Percentiles rank a stretch among this genome's conserved stretches.
These are phyloP conservation scores for Ascidia mentula DNA, from an alignment of 23 tunicate genomes.

Conservation along the genomic window DNA sequence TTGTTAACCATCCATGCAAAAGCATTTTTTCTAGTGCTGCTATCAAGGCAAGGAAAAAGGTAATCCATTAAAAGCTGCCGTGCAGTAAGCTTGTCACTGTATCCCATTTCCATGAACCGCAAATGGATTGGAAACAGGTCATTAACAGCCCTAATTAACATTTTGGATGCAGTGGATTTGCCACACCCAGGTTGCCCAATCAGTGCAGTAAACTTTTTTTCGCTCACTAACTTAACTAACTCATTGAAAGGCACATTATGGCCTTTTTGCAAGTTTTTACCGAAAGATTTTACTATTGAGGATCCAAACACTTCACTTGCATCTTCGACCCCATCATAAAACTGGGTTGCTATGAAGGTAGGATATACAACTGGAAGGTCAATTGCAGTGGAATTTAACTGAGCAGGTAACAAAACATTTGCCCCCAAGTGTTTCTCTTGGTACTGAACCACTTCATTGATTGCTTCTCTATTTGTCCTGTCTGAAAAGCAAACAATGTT, in stretches of 20 bases:
- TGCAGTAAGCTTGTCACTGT: neutral
- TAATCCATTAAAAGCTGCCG: constrained; percentile 4
- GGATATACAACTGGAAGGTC: too few species aligned
- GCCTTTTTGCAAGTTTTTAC: too few species aligned
- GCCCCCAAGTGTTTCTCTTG: too few species aligned
- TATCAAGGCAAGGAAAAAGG: neutral
- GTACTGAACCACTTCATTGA: too few species aligned
- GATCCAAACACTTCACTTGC: too few species aligned
- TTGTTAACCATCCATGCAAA: constrained; percentile 19
- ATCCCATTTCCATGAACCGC: constrained; percentile 12
- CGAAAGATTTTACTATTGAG: too few species aligned
- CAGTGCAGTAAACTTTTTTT: neutral
- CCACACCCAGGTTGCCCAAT: constrained; percentile 27
- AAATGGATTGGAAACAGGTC: neutral
- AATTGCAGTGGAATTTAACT: too few species aligned
- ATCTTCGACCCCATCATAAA: too few species aligned
- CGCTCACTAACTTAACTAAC: neutral
- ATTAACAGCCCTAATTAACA: neutral
- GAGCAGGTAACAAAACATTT: too few species aligned
- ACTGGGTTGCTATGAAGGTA: too few species aligned
- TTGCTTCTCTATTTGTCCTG: too few species aligned
- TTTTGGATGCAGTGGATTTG: constrained; percentile 15
- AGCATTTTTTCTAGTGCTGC: neutral
- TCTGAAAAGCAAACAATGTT: too few species aligned
- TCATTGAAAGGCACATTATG: neutral